A percentile compares a stretch with the other conserved stretches of the same genome.
Conservation (phyloP, 2,888 invertebrate genomes). For the Ormyrus thymus region DNA sequence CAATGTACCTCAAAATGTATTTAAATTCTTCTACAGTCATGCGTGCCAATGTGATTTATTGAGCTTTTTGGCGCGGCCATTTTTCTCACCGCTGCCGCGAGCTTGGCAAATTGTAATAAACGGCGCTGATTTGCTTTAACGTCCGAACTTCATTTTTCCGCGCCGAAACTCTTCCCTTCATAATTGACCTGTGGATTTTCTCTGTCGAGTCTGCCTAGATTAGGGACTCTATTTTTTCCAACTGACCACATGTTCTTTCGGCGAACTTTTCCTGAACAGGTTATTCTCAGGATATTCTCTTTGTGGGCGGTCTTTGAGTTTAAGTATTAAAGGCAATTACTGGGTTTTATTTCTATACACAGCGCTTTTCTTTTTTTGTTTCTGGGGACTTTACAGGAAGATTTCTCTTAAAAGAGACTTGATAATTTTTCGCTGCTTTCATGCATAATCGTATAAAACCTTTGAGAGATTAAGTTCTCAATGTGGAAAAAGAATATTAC, state of each 20-base stretch:
- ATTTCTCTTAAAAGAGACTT: slow-evolving; percentile 1
- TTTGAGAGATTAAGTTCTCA: not conserved
- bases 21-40: slow-evolving; percentile 47
- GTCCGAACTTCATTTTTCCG: slow-evolving; percentile 48
- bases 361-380: not conserved
- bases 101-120: slow-evolving; percentile 54
- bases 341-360: not conserved
- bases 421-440: slow-evolving; percentile 6
- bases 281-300: slow-evolving; percentile 22
- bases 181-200: slow-evolving; percentile 49
- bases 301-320: slow-evolving; percentile 1
- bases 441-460: not conserved
- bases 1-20: slow-evolving; percentile 52
- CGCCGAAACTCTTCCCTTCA: not conserved
- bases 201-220: not conserved
- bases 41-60: slow-evolving; percentile 53
- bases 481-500: no score
- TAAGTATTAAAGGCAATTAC: slow-evolving; percentile 23
- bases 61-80: slow-evolving; percentile 49
- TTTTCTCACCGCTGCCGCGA: slow-evolving; percentile 29
- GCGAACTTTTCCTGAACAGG: not conserved
- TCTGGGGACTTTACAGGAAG: not conserved
- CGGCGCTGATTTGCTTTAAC: slow-evolving; percentile 42
- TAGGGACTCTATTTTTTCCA: not conserved
- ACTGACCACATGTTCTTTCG: not conserved